These are phyloP conservation scores for Micromesistius poutassou DNA, from an alignment of 2,797 vertebrate genomes.

Conservation along the genomic window DNA sequence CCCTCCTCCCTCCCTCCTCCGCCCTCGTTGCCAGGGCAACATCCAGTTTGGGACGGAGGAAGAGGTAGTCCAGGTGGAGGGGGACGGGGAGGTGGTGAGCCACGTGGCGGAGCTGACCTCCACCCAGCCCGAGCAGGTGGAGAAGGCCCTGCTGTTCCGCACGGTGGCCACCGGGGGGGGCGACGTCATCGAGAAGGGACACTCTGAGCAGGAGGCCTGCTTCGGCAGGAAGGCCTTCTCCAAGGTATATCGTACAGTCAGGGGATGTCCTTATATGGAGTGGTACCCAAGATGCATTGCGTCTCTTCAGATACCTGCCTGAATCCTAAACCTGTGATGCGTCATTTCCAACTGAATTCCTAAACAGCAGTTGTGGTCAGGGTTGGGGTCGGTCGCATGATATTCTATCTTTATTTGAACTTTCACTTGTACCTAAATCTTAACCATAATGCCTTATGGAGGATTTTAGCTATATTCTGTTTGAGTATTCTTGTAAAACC, in stretches of 20 bases:
- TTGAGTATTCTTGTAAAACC: too few species aligned
- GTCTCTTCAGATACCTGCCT: neutral
- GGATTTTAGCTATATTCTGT: neutral
- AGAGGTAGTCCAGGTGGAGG: conserved; percentile 64
- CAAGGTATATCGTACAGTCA: conserved; percentile 72
- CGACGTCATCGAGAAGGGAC: conserved; percentile 87
- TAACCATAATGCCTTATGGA: neutral
- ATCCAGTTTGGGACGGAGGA: conserved; percentile 73
- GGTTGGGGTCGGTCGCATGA: too few species aligned
- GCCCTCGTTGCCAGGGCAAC: conserved; percentile 73
- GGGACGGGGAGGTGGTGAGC: conserved; percentile 37
- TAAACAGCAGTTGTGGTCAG: too few species aligned
- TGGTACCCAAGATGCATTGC: neutral
- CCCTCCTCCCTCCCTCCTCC: too few species aligned
- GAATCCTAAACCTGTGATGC: neutral
- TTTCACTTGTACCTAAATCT: too few species aligned
- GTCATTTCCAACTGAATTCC: neutral
- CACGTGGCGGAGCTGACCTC: conserved; percentile 73
- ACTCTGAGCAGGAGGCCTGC: conserved; percentile 78
- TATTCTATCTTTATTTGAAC: too few species aligned
- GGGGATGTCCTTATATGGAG: neutral
- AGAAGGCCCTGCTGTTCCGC: conserved; percentile 77
- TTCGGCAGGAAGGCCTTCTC: conserved; percentile 85
- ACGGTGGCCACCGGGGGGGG: conserved; percentile 86
- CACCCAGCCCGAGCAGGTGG: conserved; percentile 59